Percentiles rank a stretch among this genome's conserved stretches.
These are phyloP conservation scores for Camponotus fellah DNA, from an alignment of 2,888 invertebrate species.

Conservation along the genomic window DNA sequence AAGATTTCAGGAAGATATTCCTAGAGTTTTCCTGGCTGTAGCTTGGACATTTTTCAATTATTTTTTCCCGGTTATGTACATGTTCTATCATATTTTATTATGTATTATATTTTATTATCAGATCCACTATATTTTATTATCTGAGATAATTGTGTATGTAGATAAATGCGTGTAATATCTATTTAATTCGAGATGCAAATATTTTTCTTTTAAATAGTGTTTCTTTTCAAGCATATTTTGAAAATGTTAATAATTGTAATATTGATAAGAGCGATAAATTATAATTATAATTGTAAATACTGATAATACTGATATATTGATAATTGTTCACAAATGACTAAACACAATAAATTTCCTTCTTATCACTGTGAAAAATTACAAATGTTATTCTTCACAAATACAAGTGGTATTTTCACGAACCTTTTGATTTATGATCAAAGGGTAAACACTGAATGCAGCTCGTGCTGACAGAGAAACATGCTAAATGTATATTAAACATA, in stretches of 20 bases:
- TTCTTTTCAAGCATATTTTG: background rate
- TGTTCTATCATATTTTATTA: constrained; percentile 10
- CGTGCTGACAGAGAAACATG: background rate
- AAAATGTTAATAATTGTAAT: background rate
- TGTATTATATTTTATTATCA: background rate
- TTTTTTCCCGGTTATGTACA: background rate
- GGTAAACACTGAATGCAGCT: constrained; percentile 8
- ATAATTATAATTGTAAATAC: background rate
- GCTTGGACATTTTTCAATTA: constrained; percentile 13
- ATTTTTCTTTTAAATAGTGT: background rate
- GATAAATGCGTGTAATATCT: background rate
- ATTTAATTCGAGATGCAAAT: background rate
- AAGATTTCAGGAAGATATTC: constrained; percentile 5
- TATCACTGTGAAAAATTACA: background rate
- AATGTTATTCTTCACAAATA: background rate
- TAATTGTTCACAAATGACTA: background rate
- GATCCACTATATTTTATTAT: background rate
- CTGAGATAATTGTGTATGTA: background rate
- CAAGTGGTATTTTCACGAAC: background rate
- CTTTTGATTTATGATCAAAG: constrained; percentile 18
- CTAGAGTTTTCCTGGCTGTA: background rate
- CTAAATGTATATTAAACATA: constrained; percentile 8
- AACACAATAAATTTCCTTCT: background rate
- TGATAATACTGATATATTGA: background rate
- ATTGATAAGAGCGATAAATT: background rate